Conservation (phyloP, 1,140 invertebrate species). For the Babylonia areolata region DNA sequence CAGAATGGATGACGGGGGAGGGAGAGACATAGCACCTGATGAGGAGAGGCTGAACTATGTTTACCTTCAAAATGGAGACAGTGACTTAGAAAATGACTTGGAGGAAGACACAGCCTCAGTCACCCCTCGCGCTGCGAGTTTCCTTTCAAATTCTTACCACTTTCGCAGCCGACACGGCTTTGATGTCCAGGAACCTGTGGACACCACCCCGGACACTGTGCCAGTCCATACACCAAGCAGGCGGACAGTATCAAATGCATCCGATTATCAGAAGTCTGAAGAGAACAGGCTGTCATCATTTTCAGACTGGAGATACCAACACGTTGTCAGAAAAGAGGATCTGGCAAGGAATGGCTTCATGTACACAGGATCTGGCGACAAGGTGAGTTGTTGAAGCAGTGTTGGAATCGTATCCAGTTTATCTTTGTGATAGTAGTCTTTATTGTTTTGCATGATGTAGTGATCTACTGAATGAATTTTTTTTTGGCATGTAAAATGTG, state of each 20-base stretch:
- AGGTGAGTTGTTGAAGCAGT: background rate
- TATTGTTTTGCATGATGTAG: too few relatives aligned
- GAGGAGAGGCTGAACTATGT: constrained; percentile 9
- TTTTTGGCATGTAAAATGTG: too few relatives aligned
- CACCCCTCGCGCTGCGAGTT: too few relatives aligned
- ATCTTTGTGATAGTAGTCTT: too few relatives aligned
- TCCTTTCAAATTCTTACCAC: too few relatives aligned
- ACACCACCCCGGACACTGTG: background rate
- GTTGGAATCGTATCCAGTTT: too few relatives aligned
- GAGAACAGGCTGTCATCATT: constrained; percentile 21
- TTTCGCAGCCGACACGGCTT: background rate
- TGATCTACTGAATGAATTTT: too few relatives aligned
- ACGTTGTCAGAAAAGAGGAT: constrained; percentile 21
- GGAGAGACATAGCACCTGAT: constrained; percentile 24
- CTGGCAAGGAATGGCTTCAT: constrained; percentile 31
- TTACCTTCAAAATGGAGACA: background rate
- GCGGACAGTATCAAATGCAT: background rate
- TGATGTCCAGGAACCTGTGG: background rate
- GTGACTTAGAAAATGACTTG: background rate
- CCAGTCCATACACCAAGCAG: too few relatives aligned
- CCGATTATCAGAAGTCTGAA: constrained; percentile 5
- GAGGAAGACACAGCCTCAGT: constrained; percentile 17
- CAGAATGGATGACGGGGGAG: background rate
- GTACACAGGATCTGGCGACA: constrained; percentile 13
- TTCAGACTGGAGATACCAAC: background rate